A percentile compares a stretch with the other conserved stretches of the same genome.
These are phyloP conservation scores for Watsonalla binaria DNA, from an alignment of 2,888 invertebrate genomes.

Conservation along the genomic window DNA sequence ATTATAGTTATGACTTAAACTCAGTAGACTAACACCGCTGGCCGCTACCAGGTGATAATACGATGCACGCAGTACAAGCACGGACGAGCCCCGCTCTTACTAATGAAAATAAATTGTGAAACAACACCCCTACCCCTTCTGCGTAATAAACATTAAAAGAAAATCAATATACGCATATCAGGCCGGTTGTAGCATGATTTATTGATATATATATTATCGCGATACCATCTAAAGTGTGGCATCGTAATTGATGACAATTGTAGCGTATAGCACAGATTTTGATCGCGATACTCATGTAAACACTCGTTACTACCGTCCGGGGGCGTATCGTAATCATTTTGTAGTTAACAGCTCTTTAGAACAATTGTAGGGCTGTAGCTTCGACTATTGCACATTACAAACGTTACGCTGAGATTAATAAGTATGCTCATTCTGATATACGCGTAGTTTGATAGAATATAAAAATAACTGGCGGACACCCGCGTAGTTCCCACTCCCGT, in stretches of 20 bases:
- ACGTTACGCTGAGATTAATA: background rate
- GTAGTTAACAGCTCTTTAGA: slow-evolving; percentile 72
- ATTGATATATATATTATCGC: slow-evolving; percentile 72
- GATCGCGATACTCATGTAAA: slow-evolving; percentile 20
- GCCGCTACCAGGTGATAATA: too few relatives aligned
- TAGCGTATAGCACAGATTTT: slow-evolving; percentile 36
- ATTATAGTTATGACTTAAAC: too few relatives aligned
- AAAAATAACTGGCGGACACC: too few relatives aligned
- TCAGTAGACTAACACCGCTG: too few relatives aligned
- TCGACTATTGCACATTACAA: background rate
- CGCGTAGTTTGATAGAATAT: too few relatives aligned
- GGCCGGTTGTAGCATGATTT: slow-evolving; percentile 66
- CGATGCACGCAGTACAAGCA: background rate
- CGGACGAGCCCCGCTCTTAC: slow-evolving; percentile 15
- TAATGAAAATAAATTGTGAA: slow-evolving; percentile 75
- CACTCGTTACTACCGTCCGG: slow-evolving; percentile 11
- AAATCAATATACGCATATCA: slow-evolving; percentile 72
- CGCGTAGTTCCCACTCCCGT: too few relatives aligned
- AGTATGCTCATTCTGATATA: too few relatives aligned
- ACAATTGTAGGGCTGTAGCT: slow-evolving; percentile 17
- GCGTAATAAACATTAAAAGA: slow-evolving; percentile 61
- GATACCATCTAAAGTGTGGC: slow-evolving; percentile 73
- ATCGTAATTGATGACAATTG: slow-evolving; percentile 71
- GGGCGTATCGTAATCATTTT: slow-evolving; percentile 59
- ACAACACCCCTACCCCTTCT: slow-evolving; percentile 62